A percentile compares a stretch with the other conserved stretches of the same genome.
phyloP scores from a whole-genome alignment of 2,888 invertebrate species.

The Lutraria lutraria region DNA sequence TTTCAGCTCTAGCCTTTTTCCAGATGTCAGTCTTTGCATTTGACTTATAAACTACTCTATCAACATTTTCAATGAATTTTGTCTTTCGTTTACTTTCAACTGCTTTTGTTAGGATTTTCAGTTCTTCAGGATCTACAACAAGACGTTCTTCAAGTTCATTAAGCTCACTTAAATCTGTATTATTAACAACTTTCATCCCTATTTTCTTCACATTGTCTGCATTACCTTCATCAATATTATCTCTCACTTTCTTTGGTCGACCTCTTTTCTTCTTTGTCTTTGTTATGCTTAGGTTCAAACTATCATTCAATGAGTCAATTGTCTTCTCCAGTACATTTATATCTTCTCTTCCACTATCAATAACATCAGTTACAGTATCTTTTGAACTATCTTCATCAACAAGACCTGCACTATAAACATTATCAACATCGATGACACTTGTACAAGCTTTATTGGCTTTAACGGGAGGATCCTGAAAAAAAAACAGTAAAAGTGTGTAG shows the following conservation, averaged over 20 bases:
- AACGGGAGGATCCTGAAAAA: neutral
- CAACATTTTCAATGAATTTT: slow-evolving; percentile 35
- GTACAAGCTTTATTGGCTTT: neutral
- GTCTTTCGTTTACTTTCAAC: slow-evolving; percentile 38
- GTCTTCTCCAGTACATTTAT: neutral
- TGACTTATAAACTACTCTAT: slow-evolving; percentile 12
- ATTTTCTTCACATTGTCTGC: neutral
- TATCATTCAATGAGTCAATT: neutral
- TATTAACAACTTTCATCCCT: neutral
- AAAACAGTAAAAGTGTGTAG: neutral
- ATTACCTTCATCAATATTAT: neutral
- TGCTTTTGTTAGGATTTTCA: neutral
- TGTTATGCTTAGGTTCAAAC: neutral
- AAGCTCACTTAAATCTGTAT: neutral
- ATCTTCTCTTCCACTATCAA: neutral
- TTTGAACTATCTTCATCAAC: neutral
- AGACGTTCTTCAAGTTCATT: slow-evolving; percentile 16
- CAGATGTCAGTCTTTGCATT: neutral
- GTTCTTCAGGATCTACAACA: neutral
- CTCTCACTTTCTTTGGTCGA: neutral
- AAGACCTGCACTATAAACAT: neutral
- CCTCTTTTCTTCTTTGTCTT: neutral
- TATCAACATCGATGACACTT: neutral
- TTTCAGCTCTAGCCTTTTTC: neutral
- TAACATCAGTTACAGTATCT: neutral